Evolutionary conservation across 2,888 invertebrate species (phyloP), one percentile per base, ranked within the genome.

Genomic region (Orchesella flavescens): DNA sequence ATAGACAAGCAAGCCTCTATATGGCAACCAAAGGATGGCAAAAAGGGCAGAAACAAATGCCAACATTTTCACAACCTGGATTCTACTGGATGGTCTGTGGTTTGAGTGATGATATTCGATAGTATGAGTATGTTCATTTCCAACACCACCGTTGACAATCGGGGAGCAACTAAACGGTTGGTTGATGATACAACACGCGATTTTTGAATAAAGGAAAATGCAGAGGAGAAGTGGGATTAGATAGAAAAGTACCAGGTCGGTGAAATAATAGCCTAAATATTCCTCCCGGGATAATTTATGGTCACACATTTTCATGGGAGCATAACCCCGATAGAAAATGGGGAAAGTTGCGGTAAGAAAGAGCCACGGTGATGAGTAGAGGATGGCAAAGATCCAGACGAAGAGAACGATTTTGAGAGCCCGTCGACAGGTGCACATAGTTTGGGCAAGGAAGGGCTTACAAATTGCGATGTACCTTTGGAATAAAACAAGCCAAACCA

Each of bases 341-440:
- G 90, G 89, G 5, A 88, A 88, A 0, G 91, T 90, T 15, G 90
- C 90, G 12, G 92, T 92, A 44, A 93, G 90, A 43, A 91, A 91
- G 15, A 93, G 90, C 93, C 93, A 93, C 0, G 93, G 93, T 4
- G 91, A 90, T 88, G 92, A 92, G 90, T 93, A 93, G 74, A 91
- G 85, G 13, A 92, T 89, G 21, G 93, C 92, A 87, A 93, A 92
- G 3, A 91, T 87, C 93, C 93, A 93, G 59, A 93, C 91, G 15
- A 89, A 89, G 1, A 89, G 88, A 73, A 92, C 92, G 81, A 93
- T 93, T 84, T 90, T 89, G 88, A 92, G 92, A 53, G 93, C 93
- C 44, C 93, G 89, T 61, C 90, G 90, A 12, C 92, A 91, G 0
- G 93, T 93, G 89, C 93, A 93, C 86, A 93, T 90, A n/a, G 91